Evolutionary conservation across 2,888 invertebrate genomes (phyloP).

Genomic region (Torymus aiolomorphi): DNA sequence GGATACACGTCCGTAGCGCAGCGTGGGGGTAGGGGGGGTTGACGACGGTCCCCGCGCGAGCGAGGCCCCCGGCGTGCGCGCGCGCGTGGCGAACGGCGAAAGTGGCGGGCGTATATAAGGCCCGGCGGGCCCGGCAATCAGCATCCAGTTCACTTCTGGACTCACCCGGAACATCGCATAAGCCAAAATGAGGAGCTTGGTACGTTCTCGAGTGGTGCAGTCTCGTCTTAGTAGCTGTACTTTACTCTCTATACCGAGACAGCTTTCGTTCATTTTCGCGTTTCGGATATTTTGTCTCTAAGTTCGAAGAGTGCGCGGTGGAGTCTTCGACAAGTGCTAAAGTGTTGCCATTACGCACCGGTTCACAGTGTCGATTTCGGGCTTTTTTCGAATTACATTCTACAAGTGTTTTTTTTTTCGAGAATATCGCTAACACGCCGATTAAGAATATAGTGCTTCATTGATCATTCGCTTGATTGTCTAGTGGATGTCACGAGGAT

Average conservation of each 20-base stretch:
- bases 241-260: no score
- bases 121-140: slow-evolving; percentile 76
- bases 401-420: no score
- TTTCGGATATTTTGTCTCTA: neutral
- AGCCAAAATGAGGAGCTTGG: slow-evolving; percentile 74
- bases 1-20: slow-evolving; percentile 65
- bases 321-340: no score
- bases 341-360: neutral
- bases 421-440: no score
- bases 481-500: no score
- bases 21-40: slow-evolving; percentile 65
- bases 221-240: slow-evolving; percentile 35
- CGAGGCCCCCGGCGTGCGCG: slow-evolving; percentile 20
- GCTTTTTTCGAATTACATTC: no score
- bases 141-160: slow-evolving; percentile 80
- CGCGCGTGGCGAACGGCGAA: slow-evolving; percentile 76
- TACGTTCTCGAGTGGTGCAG: slow-evolving; percentile 64
- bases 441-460: no score
- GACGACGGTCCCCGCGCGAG: slow-evolving; percentile 19
- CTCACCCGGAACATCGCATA: slow-evolving; percentile 76
- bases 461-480: no score
- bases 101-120: slow-evolving; percentile 79
- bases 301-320: slow-evolving; percentile 17
- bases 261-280: no score
- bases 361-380: neutral